Evolutionary conservation across 2,797 vertebrate species (phyloP), one percentile per base, ranked within the genome.

Genomic region (Rallus crepitans): DNA sequence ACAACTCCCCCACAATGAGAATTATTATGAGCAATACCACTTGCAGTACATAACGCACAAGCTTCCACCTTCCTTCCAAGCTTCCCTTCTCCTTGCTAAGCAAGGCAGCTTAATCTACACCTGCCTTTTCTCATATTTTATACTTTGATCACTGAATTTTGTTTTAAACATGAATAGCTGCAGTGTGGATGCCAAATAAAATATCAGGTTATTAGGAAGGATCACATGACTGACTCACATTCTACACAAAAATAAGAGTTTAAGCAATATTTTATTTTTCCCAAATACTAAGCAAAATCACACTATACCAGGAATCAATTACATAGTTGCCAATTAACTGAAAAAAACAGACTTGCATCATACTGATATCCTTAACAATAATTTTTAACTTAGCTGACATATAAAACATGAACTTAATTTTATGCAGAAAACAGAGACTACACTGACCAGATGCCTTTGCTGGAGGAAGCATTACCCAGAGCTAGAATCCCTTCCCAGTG

Each of bases 391-490:
- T n/a, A 64, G 16, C 20, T 76, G 68, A 53, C n/a, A 13, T 37
- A 48, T 27, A 59, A 80, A 82, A 73, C 18, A 18, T 1, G 2
- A 79, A 64, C 33, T 19, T 72, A 55, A 66, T 39, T 85, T 84
- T 55, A 69, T 8, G 20, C 70, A 77, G 60, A 60, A 48, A 76
- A 40, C 0, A 1, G 50, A 50, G 39, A 78, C 21, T 71, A 11
- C 4, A 13, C 20, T 50, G 52, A 48, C 28, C 50, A 71, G 75
- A 71, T 1, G 3, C 45, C 65, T 69, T 77, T 90, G 61, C 33
- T 61, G 53, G 31, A 90, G 8, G 20, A 70, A 83, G 48, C 0
- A 0, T 57, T 57, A 80, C 10, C 11, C 0, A 1, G 35, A 12
- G 61, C 37, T 75, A 20, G 24, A 82, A 70, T 50, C 61, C 16